Conservation (phyloP, 2,797 vertebrate species). For the Betta splendens region DNA sequence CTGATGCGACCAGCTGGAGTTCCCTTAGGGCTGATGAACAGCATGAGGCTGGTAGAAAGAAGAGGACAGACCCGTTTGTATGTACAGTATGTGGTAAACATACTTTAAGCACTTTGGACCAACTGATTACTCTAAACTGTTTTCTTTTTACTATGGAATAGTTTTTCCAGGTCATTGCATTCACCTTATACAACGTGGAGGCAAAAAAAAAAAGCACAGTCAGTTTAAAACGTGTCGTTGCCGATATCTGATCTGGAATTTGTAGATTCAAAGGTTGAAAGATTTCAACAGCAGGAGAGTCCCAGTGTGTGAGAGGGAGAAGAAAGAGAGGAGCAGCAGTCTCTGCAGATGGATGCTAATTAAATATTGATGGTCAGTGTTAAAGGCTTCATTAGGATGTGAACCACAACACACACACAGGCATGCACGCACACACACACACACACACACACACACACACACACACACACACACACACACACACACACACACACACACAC, state of each 20-base stretch:
- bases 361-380: constrained; percentile 74
- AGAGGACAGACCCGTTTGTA: constrained; percentile 34
- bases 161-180: constrained; percentile 43
- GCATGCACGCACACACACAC: constrained; percentile 26
- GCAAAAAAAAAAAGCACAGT: constrained; percentile 24
- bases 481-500: constrained; percentile 25
- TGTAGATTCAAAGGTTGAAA: constrained; percentile 31
- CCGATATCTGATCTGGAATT: constrained; percentile 27
- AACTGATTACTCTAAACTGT: constrained; percentile 49
- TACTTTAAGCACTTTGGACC: constrained; percentile 33
- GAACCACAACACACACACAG: constrained; percentile 20
- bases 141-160: constrained; percentile 26
- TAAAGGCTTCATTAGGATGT: constrained; percentile 64
- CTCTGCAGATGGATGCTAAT: constrained; percentile 70
- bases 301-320: constrained; percentile 20
- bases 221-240: constrained; percentile 23
- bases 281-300: constrained; percentile 22
- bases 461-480: constrained; percentile 21
- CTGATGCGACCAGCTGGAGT: constrained; percentile 40
- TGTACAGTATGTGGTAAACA: constrained; percentile 54
- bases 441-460: constrained; percentile 27
- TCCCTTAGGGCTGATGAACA: constrained; percentile 58
- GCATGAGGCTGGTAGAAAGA: constrained; percentile 32
- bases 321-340: constrained; percentile 48
- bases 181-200: constrained; percentile 30